A percentile compares a stretch with the other conserved stretches of the same genome.
These are phyloP conservation scores for Muraenolepis orangiensis DNA, from an alignment of 2,797 vertebrate genomes.

Conservation along the genomic window DNA sequence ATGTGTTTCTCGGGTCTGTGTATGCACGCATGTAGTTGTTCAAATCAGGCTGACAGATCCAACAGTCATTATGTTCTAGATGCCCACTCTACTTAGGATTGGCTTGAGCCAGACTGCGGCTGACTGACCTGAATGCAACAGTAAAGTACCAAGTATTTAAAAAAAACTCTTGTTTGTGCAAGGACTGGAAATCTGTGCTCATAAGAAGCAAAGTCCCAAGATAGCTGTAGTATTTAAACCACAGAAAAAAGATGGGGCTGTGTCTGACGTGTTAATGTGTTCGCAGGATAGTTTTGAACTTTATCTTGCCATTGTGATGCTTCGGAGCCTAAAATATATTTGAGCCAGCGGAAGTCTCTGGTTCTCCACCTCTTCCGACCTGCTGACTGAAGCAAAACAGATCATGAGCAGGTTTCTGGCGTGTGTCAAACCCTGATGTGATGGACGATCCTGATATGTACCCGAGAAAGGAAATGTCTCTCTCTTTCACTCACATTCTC, in stretches of 20 bases:
- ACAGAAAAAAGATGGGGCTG: neutral
- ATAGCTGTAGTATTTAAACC: too few species aligned
- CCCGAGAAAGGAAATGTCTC: neutral
- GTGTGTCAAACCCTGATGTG: neutral
- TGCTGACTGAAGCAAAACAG: neutral
- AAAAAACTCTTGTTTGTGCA: neutral
- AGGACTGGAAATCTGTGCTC: neutral
- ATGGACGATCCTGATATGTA: neutral
- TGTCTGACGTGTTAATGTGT: neutral
- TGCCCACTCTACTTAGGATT: neutral
- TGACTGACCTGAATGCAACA: neutral
- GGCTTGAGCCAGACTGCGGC: neutral
- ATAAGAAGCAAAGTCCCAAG: neutral
- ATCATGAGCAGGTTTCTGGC: neutral
- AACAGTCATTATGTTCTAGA: neutral
- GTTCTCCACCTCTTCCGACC: neutral
- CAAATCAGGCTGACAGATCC: neutral
- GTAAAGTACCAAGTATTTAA: neutral
- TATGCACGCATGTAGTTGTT: neutral
- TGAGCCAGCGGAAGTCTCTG: neutral
- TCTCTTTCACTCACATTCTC: neutral
- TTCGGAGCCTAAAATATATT: neutral
- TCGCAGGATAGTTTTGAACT: neutral
- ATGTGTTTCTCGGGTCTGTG: neutral
- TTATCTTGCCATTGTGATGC: neutral